Evolutionary conservation across 1,140 invertebrate genomes (phyloP).

Genomic region (Meloidogyne chitwoodi): DNA sequence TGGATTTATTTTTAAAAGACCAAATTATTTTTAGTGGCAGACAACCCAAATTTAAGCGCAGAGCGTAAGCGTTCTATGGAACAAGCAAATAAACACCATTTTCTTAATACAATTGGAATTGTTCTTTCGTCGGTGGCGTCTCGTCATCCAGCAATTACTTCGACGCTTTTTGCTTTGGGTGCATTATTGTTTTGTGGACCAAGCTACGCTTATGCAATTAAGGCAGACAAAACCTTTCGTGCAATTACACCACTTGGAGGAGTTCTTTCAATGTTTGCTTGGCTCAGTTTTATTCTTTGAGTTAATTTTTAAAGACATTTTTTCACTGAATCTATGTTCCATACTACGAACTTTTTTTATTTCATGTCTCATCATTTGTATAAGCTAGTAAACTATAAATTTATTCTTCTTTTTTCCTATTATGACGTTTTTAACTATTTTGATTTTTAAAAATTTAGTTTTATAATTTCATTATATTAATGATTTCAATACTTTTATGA

Average conservation of each 20-base stretch:
- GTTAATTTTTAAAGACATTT: not conserved
- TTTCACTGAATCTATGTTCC: no score
- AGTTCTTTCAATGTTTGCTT: slow-evolving; percentile 10
- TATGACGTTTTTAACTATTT: no score
- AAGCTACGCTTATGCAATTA: slow-evolving; percentile 1
- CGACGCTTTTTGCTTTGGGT: slow-evolving; percentile 4
- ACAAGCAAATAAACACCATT: slow-evolving; percentile 9
- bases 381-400: no score
- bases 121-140: not conserved
- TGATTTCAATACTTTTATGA: not conserved
- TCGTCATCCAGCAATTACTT: not conserved
- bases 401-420: no score
- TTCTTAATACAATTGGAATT: slow-evolving; percentile 14
- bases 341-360: no score
- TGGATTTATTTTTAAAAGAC: not conserved
- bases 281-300: slow-evolving; percentile 17
- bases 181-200: slow-evolving; percentile 15
- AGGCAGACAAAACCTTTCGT: not conserved
- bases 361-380: no score
- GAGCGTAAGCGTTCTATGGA: slow-evolving; percentile 13
- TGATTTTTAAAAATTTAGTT: no score
- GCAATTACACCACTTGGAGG: slow-evolving; percentile 2
- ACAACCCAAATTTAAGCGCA: slow-evolving; percentile 6
- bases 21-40: slow-evolving; percentile 4
- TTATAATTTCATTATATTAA: no score